Base-by-base conservation (phyloP, 2,888 invertebrate genomes). In the Eilema griseolum region DNA sequence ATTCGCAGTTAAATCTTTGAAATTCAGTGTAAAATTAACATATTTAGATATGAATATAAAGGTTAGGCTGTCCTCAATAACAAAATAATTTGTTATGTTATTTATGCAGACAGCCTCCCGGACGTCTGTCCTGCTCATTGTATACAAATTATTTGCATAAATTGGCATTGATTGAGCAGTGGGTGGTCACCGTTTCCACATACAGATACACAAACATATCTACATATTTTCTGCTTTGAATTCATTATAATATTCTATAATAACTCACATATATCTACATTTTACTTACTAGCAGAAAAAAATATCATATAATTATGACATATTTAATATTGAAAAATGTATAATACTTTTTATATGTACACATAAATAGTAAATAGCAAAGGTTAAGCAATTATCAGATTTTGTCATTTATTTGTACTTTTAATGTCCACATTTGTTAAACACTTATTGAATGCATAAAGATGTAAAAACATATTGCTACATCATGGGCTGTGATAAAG, bases 61-160 rank as follows among this genome's bases (percentile, higher is more conserved):
- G 83, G 83, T 82, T 84, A 83, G 73, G 70, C 67, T 67, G 69
- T 73, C 59, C 62, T 76, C 26, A 71, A 57, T 76, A 68, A 72
- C 70, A 74, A 72, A 73, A 73, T 76, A 76, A 66, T 80, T 67
- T 73, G 65, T 75, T 79, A 75, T 77, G 57, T 66, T 75, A 82
- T 83, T 75, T 79, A 77, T 72, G 70, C 71, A 80, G 69, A 74
- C 77, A 79, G 79, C 77, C 83, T 83, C 81, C 75, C 75, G 71
- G 76, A 72, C 65, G 74, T 64, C 57, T 70, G 72, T 66, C 65
- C 71, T 77, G 80, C 76, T 82, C 77, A 86, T 83, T 89, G 85
- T 86, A 76, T 86, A 77, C 72, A 80, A 81, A 84, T 77, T 82
- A 88, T 86, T 88, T 85, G 83, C 88, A 88, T 90, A 87, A 78